These are phyloP conservation scores for Habropoda laboriosa DNA, from an alignment of 1,140 invertebrate species.

Conservation along the genomic window DNA sequence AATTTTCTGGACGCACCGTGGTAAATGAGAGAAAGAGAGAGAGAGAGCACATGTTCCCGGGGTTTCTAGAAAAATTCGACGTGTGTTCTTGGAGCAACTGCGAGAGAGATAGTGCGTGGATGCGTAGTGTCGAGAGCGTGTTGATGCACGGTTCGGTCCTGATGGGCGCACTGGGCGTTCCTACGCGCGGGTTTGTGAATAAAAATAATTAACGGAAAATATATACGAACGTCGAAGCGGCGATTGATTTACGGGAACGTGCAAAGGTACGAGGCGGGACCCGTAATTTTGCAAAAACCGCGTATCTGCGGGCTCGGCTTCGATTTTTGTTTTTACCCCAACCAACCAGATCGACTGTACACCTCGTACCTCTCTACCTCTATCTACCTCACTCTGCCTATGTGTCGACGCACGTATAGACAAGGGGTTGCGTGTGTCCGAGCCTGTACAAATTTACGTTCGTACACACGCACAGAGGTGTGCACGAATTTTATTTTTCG, in stretches of 20 bases:
- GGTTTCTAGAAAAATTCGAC: background rate
- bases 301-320: constrained; percentile 70
- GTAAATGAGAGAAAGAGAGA: background rate
- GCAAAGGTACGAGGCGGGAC: constrained; percentile 66
- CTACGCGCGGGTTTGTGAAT: constrained; percentile 70
- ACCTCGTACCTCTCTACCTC: background rate
- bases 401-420: background rate
- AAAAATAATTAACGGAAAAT: constrained; percentile 75
- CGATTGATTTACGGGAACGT: constrained; percentile 73
- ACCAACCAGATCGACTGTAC: constrained; percentile 59
- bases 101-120: constrained; percentile 18
- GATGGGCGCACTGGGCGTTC: constrained; percentile 60
- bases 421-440: background rate
- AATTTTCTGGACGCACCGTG: constrained; percentile 25
- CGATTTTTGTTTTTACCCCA: constrained; percentile 68
- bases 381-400: background rate
- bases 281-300: constrained; percentile 73
- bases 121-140: constrained; percentile 18
- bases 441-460: constrained; percentile 20
- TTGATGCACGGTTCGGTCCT: constrained; percentile 35
- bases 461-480: background rate
- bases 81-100: background rate
- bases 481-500: constrained; percentile 52
- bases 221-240: constrained; percentile 71
- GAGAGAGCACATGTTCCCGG: background rate